Evolutionary conservation across 2,888 invertebrate species (phyloP), one percentile per base, ranked within the genome.

Genomic region (Acleris literana): DNA sequence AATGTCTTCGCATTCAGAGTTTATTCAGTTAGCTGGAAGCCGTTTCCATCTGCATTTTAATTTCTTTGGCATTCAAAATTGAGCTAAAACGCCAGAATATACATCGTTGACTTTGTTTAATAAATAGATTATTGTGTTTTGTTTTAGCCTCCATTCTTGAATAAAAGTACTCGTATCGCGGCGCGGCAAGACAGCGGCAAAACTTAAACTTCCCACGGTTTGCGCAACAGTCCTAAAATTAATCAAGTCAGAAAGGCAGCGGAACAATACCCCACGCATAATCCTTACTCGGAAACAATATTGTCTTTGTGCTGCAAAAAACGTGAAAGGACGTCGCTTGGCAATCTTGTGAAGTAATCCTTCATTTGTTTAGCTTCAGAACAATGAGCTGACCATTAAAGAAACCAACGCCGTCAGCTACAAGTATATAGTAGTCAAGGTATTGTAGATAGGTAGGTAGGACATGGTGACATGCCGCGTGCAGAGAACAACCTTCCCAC

Each of bases 401-500:
- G 59, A 76, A 78, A 78, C 73, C 74, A 72, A 72, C 69, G 72
- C 75, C 72, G 73, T 70, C 49, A 17, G 46, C 53, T 59, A 64
- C 39, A 63, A 56, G 22, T 56, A 49, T 56, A 63, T 49, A 18
- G 33, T 53, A 39, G n/a, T n/a, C n/a, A n/a, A 18, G 7, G 56
- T 63, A 43, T 33, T 9, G 33, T 33, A 9, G 33, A 9, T 33
- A 33, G 25, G 25, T 1, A n/a, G 6, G 44, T 39, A 43, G 7
- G 17, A 63, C 44, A n/a, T 56, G 51, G 56, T 49, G 55, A 61
- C 51, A 25, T 52, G 56, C 52, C 56, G 44, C 46, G 60, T 74
- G 69, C 68, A 80, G 74, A 90, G 88, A 90, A 90, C 88, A 82
- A 79, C 75, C 66, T 79, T 91, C 91, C 82, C 92, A 92, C 92